phyloP scores from a whole-genome alignment of 2,888 invertebrate genomes.

The Achlya flavicornis region DNA sequence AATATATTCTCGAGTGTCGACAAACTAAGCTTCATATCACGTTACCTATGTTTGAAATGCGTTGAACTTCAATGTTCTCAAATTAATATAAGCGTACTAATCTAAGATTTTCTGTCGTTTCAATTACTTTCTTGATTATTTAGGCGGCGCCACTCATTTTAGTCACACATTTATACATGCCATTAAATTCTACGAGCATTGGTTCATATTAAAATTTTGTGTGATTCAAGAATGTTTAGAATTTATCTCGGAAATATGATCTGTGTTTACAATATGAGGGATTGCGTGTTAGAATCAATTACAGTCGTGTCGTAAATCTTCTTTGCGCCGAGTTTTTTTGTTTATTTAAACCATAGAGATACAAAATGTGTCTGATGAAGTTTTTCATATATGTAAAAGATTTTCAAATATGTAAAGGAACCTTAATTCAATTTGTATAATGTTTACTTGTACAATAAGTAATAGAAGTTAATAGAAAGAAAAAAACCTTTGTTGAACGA shows the following conservation, averaged over 20 bases:
- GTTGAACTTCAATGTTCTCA: slow-evolving; percentile 10
- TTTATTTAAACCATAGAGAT: not conserved
- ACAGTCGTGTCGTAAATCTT: slow-evolving; percentile 48
- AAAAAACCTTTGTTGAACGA: no score
- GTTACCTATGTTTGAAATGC: not conserved
- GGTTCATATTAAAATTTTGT: slow-evolving; percentile 7
- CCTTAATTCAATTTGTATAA: no score
- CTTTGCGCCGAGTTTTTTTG: slow-evolving; percentile 42
- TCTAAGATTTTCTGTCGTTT: slow-evolving; percentile 32
- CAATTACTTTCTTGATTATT: slow-evolving; percentile 27
- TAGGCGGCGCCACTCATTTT: slow-evolving; percentile 32
- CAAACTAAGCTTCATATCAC: no score
- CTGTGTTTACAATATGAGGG: slow-evolving; percentile 46
- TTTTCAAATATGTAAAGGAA: no score
- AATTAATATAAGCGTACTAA: slow-evolving; percentile 23
- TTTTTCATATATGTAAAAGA: not conserved
- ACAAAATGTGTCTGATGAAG: not conserved
- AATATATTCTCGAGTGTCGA: no score
- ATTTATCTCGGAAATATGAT: slow-evolving; percentile 22
- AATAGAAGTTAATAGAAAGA: no score
- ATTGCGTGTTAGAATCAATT: slow-evolving; percentile 55
- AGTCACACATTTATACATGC: slow-evolving; percentile 30
- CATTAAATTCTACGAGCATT: slow-evolving; percentile 34
- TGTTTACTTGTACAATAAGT: no score
- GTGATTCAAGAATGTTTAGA: slow-evolving; percentile 17